A percentile compares a stretch with the other conserved stretches of the same genome.
These are phyloP conservation scores for Zaprionus camerounensis DNA, from an alignment of 1,140 invertebrate genomes.

Conservation along the genomic window DNA sequence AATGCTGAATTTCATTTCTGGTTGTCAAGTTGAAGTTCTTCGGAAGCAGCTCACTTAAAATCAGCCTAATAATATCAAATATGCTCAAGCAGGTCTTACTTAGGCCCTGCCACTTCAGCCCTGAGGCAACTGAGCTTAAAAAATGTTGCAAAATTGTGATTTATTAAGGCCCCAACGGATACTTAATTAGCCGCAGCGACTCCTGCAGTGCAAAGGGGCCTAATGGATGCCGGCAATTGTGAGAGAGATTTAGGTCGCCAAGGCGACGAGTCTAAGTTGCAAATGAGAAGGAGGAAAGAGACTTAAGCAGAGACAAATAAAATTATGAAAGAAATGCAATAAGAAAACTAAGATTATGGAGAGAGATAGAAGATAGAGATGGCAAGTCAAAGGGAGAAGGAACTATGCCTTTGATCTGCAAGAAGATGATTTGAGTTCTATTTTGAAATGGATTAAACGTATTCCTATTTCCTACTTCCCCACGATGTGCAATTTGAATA, in stretches of 20 bases:
- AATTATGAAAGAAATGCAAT: constrained; percentile 15
- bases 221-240: constrained; percentile 40
- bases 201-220: constrained; percentile 12
- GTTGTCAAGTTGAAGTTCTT: not conserved
- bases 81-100: constrained; percentile 16
- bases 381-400: not conserved
- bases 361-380: not conserved
- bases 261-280: constrained; percentile 10
- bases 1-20: not conserved
- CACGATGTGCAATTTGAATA: not conserved
- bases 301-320: constrained; percentile 12
- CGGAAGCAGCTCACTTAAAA: not conserved
- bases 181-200: constrained; percentile 54
- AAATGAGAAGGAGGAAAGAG: constrained; percentile 3
- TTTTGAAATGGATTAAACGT: not conserved
- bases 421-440: not conserved
- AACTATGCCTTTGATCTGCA: not conserved
- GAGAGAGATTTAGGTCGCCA: constrained; percentile 45
- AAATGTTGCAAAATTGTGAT: constrained; percentile 46
- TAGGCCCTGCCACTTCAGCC: not conserved
- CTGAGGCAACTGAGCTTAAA: not conserved
- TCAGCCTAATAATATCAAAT: constrained; percentile 4
- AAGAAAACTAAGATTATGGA: constrained; percentile 6
- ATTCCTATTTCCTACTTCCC: not conserved
- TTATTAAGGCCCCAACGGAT: constrained; percentile 46